A percentile compares a stretch with the other conserved stretches of the same genome.
Conservation (phyloP, 2,888 invertebrate species). For the Sacculina carcini region DNA sequence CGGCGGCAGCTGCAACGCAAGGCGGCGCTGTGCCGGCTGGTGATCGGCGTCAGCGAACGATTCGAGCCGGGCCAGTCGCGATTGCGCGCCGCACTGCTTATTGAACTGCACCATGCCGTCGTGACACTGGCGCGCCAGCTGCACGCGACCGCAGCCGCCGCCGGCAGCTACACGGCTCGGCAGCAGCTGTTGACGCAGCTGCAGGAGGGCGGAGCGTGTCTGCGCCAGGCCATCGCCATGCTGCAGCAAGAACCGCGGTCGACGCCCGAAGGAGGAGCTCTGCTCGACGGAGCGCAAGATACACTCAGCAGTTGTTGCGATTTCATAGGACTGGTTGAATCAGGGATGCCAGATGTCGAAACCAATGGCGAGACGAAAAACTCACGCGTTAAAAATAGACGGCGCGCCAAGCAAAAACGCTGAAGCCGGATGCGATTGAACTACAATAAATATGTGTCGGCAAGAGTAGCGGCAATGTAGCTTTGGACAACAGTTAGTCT, state of each 20-base stretch:
- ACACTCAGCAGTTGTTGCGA: background rate
- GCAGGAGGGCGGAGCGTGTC: background rate
- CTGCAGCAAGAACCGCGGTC: background rate
- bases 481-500: too few species aligned
- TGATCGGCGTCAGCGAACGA: background rate
- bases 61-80: slow-evolving; percentile 2
- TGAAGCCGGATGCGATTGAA: too few species aligned
- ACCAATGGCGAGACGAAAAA: too few species aligned
- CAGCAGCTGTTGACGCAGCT: background rate
- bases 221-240: background rate
- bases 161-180: too few species aligned
- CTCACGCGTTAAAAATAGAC: too few species aligned
- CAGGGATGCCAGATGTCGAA: too few species aligned
- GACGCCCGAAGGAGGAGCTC: background rate
- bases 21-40: background rate
- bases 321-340: background rate
- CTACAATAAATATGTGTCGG: too few species aligned
- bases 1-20: background rate
- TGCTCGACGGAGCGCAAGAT: background rate
- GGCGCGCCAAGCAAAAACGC: too few species aligned
- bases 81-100: background rate
- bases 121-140: background rate
- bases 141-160: background rate
- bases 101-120: background rate
- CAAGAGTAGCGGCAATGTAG: too few species aligned